Evolutionary conservation across 2,888 invertebrate genomes (phyloP), one percentile per base, ranked within the genome.

Genomic region (Scaeva pyrastri): DNA sequence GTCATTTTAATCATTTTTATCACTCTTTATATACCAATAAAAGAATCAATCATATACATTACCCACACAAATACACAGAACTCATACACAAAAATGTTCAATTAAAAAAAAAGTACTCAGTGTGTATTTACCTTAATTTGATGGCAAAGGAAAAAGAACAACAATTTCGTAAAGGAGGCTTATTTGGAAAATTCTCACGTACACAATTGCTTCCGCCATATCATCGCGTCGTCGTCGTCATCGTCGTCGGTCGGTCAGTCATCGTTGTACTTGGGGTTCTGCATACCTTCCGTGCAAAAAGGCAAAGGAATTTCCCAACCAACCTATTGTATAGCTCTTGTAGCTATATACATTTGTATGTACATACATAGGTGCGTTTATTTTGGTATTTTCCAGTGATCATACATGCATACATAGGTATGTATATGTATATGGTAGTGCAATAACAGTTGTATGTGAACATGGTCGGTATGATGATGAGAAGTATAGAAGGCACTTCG

Each of bases 101-200:
- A 12, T 39, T 10, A 39, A 39, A 39, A 10, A 21, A 21, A 21
- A 31, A 31, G 6, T 31, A 48, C 7, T 19, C 48, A 45, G 45
- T 48, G 36, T 36, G 19, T 8, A 48, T 31, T 48, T 16, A 31
- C 45, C 66, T 48, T 66, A 19, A 66, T 48, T 48, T 19, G 0
- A 64, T 10, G 14, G 14, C 23, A 3, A 39, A 16, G 21, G 0
- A 52, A 66, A 71, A 58, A 55, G 6, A 55, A 52, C 41, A 68
- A 68, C 16, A 41, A 14, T 58, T 50, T 6, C 7, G 43, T 7
- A 77, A 78, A 70, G 58, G 39, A 62, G 77, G 78, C 82, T 78
- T 73, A 73, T 83, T 83, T 78, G 52, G 41, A 83, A 83, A 83
- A 73, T 62, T 60, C 72, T 83, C 82, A 83, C 82, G 78, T 83